A percentile compares a stretch with the other conserved stretches of the same genome.
Conservation (phyloP, 64 coral and sea anemone genomes). For the Stichodactyla mertensii region DNA sequence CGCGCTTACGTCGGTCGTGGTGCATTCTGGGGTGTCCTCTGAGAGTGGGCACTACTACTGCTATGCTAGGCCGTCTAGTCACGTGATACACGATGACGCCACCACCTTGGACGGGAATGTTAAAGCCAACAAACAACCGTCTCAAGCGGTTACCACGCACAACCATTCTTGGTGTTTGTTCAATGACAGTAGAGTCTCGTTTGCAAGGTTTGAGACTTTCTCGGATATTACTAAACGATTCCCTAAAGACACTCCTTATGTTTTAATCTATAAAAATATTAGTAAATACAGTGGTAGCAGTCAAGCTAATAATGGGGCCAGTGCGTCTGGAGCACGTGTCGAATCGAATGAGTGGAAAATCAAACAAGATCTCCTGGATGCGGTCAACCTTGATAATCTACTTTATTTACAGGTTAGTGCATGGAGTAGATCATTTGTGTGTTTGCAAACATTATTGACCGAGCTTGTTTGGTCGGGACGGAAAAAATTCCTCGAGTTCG, state of each 20-base stretch:
- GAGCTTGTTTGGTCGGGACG: too few relatives aligned
- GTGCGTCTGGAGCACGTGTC: neutral
- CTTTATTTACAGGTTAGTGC: slow-evolving; percentile 47
- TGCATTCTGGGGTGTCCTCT: slow-evolving; percentile 91
- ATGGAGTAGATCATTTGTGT: too few relatives aligned
- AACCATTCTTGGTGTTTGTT: slow-evolving; percentile 64
- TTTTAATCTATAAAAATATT: slow-evolving; percentile 73
- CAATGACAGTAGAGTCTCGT: slow-evolving; percentile 86
- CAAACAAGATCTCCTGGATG: slow-evolving; percentile 26
- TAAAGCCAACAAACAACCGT: slow-evolving; percentile 21
- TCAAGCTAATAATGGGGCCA: neutral
- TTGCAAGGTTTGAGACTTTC: slow-evolving; percentile 60
- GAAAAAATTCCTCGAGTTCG: too few relatives aligned
- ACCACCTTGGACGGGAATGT: neutral
- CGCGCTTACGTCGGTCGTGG: slow-evolving; percentile 80
- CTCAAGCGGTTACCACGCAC: neutral
- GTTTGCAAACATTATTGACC: too few relatives aligned
- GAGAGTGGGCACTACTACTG: slow-evolving; percentile 99
- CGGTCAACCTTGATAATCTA: slow-evolving; percentile 50
- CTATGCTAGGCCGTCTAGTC: slow-evolving; percentile 49
- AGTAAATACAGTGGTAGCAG: neutral
- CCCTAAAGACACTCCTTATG: slow-evolving; percentile 89
- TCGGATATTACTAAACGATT: slow-evolving; percentile 72
- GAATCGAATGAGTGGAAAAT: slow-evolving; percentile 14
- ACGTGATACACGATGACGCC: neutral